Base-by-base conservation (phyloP, 2,888 invertebrate genomes). In the Drosophila quinaria region DNA sequence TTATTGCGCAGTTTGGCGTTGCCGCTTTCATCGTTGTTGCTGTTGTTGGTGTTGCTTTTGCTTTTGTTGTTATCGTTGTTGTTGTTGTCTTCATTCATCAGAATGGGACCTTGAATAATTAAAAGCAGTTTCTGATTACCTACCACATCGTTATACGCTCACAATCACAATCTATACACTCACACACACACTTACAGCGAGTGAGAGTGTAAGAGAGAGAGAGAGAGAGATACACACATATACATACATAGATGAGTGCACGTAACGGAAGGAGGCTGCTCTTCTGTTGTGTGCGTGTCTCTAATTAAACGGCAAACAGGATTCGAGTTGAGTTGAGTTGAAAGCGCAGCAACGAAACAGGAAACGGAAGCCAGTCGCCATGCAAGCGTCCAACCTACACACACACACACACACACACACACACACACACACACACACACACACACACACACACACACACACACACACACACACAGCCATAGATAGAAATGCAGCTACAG, bases 21-120 rank as follows among this genome's bases (percentile, higher is more conserved):
- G 74, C 42, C 68, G 72, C 55, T 70, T 65, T 60, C 70, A 60
- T 58, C 65, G 65, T 58, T 78, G 81, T 71, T 87, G 90, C 84
- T 90, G 68, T 52, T 74, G 70, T 22, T 22, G 22, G 4, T 22
- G 22, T 22, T 22, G 22, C 4, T 22, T 4, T 80, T 70, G 58
- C 58, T 76, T 67, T 59, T 79, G 76, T 58, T 70, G 67, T 60
- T 71, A 60, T 59, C 64, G 65, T 55, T 78, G 79, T 71, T 79
- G 79, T 77, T 87, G 89, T 87, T 90, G 90, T 89, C 85, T 87
- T 83, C 90, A 92, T 92, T 91, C 91, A 91, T 91, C 91, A 91
- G 90, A 90, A 90, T 90, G 89, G 91, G 91, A 91, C 91, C 91
- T 91, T 92, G 92, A 91, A 91, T 91, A 92, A 91, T 91, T 91